A percentile compares a stretch with the other conserved stretches of the same genome.
These are phyloP conservation scores for Sinodicranocentrus sp. DNA, from an alignment of 2,888 invertebrate species.

Conservation along the genomic window DNA sequence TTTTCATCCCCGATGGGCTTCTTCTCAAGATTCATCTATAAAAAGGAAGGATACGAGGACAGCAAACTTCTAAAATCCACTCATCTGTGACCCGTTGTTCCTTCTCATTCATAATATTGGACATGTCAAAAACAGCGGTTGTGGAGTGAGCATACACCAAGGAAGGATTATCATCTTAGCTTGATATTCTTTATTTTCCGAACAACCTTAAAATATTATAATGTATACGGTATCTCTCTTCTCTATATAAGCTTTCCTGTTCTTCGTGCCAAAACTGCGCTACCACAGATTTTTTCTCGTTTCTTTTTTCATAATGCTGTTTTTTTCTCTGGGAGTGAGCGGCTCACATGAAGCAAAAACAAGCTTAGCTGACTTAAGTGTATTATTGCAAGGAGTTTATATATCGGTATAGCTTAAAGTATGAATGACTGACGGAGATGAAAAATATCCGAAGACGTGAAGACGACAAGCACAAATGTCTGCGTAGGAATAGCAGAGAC, in stretches of 20 bases:
- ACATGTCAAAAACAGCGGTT: too few species aligned
- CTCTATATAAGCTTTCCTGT: background rate
- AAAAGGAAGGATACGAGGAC: background rate
- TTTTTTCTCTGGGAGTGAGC: background rate
- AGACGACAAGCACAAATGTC: too few species aligned
- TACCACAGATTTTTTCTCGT: slow-evolving; percentile 42
- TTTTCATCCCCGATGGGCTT: background rate
- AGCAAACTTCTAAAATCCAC: background rate
- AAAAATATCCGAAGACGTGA: too few species aligned
- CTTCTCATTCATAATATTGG: background rate
- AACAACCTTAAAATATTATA: too few species aligned
- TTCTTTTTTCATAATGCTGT: background rate
- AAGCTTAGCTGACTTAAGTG: background rate
- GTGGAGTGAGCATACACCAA: too few species aligned
- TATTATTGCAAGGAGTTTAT: too few species aligned
- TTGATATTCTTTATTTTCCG: background rate
- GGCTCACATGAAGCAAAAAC: background rate
- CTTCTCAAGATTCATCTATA: background rate
- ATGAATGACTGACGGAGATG: too few species aligned
- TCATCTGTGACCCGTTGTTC: background rate
- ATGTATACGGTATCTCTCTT: too few species aligned
- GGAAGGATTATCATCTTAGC: slow-evolving; percentile 1
- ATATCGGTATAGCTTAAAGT: too few species aligned
- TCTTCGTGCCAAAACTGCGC: slow-evolving; percentile 53
- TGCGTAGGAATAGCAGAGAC: too few species aligned